Evolutionary conservation across 2,888 invertebrate species (phyloP), one percentile per base, ranked within the genome.

Genomic region (Tenthredo notha): DNA sequence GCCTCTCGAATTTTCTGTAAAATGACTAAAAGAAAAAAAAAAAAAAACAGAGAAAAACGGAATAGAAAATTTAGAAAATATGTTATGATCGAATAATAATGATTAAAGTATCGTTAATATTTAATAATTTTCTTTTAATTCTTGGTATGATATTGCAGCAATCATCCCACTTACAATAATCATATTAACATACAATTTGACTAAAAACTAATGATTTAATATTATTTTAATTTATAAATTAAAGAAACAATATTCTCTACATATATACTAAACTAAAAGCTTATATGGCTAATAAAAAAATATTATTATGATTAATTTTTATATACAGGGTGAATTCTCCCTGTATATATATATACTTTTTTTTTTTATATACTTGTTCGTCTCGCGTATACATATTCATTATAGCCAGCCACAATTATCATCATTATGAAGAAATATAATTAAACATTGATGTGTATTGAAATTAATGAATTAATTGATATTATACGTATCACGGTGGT

Each of bases 281-380:
- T 61, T 85, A 67, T 18, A 80, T 15, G 72, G 85, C 85, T 58
- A 74, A 75, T 85, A 82, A 86, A 85, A 86, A 85, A 50, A 72
- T 33, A 77, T 84, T 72, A 72, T 78, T 82, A 85, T 85, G 75
- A 58, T 80, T 84, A 85, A 50, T 29, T 33, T 33, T 74, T 43
- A 83, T 33, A 33, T 33, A 33, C 33, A 33, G 33, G 33, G 33
- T 33, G 33, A 33, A 33, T 33, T 33, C 33, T 33, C 33, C 33
- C 33, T 33, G 33, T 85, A 86, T 84, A 75, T 50, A 50, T 83
- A n/a, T 65, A 85, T 85, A 84, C 58, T 54, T 33, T 84, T 84
- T 74, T 74, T 80, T 74, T 77, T 67, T 47, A 65, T 54, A 33
- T 47, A 25, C 54, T 33, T 18, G 10, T 61, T 25, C 25, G 9